A percentile compares a stretch with the other conserved stretches of the same genome.
These are phyloP conservation scores for Pterostichus niger DNA, from an alignment of 2,888 invertebrate genomes.

Conservation along the genomic window DNA sequence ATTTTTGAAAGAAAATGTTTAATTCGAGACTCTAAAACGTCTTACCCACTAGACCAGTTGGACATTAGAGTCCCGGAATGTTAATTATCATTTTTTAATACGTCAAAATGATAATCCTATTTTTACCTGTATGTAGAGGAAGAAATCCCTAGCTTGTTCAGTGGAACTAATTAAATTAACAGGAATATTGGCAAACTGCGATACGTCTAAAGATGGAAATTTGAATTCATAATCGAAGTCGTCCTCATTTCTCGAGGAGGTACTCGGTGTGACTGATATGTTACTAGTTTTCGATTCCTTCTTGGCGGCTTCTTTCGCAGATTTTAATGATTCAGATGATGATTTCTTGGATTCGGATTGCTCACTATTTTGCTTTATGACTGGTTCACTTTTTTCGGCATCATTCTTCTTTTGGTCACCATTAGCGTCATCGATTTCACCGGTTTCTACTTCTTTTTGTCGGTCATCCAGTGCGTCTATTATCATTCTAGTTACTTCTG, in stretches of 20 bases:
- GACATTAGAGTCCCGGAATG: too few species aligned
- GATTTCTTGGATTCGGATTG: constrained; percentile 1
- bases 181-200: neutral
- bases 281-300: constrained; percentile 10
- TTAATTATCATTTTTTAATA: too few species aligned
- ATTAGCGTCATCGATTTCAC: neutral
- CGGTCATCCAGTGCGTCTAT: constrained; percentile 31
- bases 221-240: constrained; percentile 21
- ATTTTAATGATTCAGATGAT: neutral
- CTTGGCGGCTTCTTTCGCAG: neutral
- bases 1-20: too few species aligned
- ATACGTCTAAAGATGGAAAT: constrained; percentile 18
- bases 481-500: constrained; percentile 41
- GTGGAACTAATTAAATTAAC: constrained; percentile 73
- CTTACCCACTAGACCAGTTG: too few species aligned
- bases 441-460: constrained; percentile 12
- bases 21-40: too few species aligned
- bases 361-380: neutral
- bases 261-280: neutral
- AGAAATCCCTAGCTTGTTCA: constrained; percentile 79
- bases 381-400: neutral
- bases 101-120: neutral
- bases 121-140: constrained; percentile 78
- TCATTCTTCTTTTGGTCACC: constrained; percentile 4
- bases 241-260: constrained; percentile 11